Base-by-base conservation (phyloP, 2,113 vertebrate species). In the Caracal caracal region DNA sequence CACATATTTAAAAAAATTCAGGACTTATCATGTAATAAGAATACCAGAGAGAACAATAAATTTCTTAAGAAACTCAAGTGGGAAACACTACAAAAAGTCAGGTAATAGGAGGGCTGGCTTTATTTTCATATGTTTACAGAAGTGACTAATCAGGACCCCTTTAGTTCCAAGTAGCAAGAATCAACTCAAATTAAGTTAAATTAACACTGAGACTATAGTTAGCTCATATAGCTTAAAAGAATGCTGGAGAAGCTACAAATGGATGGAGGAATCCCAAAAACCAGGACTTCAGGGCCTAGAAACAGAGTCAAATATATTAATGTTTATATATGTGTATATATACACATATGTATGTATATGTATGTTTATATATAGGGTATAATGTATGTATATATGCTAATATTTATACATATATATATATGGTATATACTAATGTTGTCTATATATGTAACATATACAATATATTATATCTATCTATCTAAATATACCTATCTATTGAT, bases 161-260 rank as follows among this genome's bases (percentile, higher is more conserved):
- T 85, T 89, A 49, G 26, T 89, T 95, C 40, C 28, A 94, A 85
- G 20, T 37, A 63, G 35, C n/a, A 97, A 70, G 17, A 85, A 89
- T 89, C 33, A 63, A 70, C 20, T 81, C 20, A 94, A 88, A 75
- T 47, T 30, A 92, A 33, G 9, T 40, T 94, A 90, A 95, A 90
- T 76, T 16, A 93, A 97, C 93, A 35, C n/a, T 51, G 37, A 73
- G 15, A 76, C 75, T 70, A 51, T 43, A 73, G 49, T 87, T 92
- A 33, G 11, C 5, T 92, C 20, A 53, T 49, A 47, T 7, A 86
- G 10, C 26, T 92, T 53, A 76, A 4, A 85, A 84, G 11, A 26
- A 35, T 89, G 16, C 13, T 53, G 26, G 51, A 82, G 33, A 81
- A 81, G 35, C 8, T 68, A 85, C 61, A 90, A 80, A 71, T 85